phyloP scores from a whole-genome alignment of 2,113 vertebrate species.

The Chamaea fasciata region DNA sequence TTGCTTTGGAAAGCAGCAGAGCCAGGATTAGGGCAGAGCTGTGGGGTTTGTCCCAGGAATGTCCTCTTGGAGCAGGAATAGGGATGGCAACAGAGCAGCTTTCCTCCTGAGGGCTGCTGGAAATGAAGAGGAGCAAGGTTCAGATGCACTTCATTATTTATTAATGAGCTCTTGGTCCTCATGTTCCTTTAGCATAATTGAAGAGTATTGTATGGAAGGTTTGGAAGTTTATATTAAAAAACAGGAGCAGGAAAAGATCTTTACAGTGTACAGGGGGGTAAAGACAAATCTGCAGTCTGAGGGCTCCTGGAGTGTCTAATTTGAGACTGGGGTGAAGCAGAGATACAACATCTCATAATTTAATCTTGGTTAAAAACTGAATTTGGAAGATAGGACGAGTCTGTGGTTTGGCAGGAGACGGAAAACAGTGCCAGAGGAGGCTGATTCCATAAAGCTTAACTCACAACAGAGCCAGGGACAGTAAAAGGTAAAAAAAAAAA shows the following conservation, averaged over 20 bases:
- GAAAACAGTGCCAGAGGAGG: not conserved
- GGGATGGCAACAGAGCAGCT: not conserved
- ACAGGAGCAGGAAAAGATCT: not conserved
- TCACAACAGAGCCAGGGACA: not conserved
- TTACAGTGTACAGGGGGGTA: accelerated
- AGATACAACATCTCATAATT: not conserved
- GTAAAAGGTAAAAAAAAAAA: not conserved
- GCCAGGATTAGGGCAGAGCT: not conserved
- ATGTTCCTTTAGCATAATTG: not conserved
- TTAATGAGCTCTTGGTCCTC: not conserved
- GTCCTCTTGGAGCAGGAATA: not conserved
- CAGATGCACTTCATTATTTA: not conserved
- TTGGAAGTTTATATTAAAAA: not conserved
- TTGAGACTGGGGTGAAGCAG: not conserved
- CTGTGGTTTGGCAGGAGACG: not conserved
- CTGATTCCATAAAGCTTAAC: not conserved
- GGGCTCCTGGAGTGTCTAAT: not conserved
- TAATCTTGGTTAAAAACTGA: not conserved
- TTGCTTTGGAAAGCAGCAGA: not conserved
- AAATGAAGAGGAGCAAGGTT: not conserved
- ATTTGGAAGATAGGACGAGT: not conserved
- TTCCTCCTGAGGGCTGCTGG: not conserved
- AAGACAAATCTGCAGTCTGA: not conserved
- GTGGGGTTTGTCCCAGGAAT: not conserved
- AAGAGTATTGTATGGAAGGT: not conserved